Percentiles rank a stretch among this genome's conserved stretches.
These are phyloP conservation scores for Prionace glauca DNA, from an alignment of 2,797 vertebrate species.

Conservation along the genomic window DNA sequence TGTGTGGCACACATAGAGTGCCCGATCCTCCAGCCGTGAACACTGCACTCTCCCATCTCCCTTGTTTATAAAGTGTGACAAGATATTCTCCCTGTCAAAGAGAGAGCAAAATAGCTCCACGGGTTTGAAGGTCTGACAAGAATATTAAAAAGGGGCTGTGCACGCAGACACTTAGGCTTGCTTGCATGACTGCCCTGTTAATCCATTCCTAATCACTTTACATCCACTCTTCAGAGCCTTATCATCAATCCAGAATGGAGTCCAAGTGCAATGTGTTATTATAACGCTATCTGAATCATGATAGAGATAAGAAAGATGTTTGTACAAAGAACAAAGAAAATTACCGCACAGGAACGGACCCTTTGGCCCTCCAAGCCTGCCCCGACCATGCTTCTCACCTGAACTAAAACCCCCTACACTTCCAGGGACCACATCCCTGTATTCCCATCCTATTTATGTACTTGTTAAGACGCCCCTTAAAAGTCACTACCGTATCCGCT, in stretches of 20 bases:
- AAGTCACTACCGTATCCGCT: too few relatives aligned
- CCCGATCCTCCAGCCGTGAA: background rate
- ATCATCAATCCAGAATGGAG: background rate
- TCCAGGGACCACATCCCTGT: too few relatives aligned
- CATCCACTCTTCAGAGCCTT: background rate
- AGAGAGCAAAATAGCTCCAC: background rate
- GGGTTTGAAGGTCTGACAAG: background rate
- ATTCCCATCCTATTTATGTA: too few relatives aligned
- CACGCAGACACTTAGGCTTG: background rate
- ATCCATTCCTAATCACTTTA: conserved; percentile 23
- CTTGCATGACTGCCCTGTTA: background rate
- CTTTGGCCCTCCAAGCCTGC: too few relatives aligned
- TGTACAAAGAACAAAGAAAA: too few relatives aligned
- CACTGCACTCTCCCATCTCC: background rate
- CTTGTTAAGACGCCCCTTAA: too few relatives aligned
- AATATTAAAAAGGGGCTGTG: background rate
- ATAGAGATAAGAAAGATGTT: background rate
- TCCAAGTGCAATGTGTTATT: background rate
- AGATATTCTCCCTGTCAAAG: background rate
- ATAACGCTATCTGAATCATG: background rate
- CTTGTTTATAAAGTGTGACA: conserved; percentile 11
- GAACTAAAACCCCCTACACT: too few relatives aligned
- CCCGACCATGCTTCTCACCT: too few relatives aligned
- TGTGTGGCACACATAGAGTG: background rate
- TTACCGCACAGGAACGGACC: too few relatives aligned